Base-by-base conservation (phyloP, 2,888 invertebrate species). In the Drosophila nr. medialis region DNA sequence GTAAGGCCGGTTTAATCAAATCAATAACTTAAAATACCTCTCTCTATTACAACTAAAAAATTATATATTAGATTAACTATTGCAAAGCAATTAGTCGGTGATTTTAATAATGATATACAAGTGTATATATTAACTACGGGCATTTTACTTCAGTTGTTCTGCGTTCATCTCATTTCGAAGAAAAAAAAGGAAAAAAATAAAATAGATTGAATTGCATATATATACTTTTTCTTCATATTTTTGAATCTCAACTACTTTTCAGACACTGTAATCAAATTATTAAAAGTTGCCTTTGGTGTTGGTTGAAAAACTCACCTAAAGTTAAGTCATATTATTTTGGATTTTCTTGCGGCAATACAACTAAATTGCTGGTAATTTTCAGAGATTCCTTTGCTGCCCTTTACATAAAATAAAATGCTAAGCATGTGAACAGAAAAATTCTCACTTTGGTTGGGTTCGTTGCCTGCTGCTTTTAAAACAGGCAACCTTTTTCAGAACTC, bases 401-500 rank as follows among this genome's bases (percentile, higher is more conserved):
- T 34, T 24, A 27, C 32, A 45, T 32, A 53, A 32, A 32, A 15
- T 11, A 27, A 18, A 32, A 15, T 38, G 54, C 13, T 27, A 13
- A 4, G 32, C 15, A 45, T 48, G 32, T 34, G 42, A 62, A 62
- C 45, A 15, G 55, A 54, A 15, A 24, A 24, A 21, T 29, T 30
- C 29, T 29, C 38, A 29, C 5, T 24, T 49, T 29, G 56, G 3
- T 30, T 29, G 40, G 6, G 32, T 62, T 62, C 48, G 34, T 48
- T 38, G 27, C 36, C 40, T 56, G 55, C 34, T 51, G 61, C 32
- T 48, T 27, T 48, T 30, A 21, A 65, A 7, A 40, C 49, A 45
- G 55, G 15, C 51, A 64, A 75, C 77, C 64, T 76, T 77, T 63
- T 64, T 32, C 21, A 60, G 53, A 71, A 71, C 49, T 53, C 18